Evolutionary conservation across 2,888 invertebrate genomes (phyloP).

Genomic region (Stenichneumon culpator): DNA sequence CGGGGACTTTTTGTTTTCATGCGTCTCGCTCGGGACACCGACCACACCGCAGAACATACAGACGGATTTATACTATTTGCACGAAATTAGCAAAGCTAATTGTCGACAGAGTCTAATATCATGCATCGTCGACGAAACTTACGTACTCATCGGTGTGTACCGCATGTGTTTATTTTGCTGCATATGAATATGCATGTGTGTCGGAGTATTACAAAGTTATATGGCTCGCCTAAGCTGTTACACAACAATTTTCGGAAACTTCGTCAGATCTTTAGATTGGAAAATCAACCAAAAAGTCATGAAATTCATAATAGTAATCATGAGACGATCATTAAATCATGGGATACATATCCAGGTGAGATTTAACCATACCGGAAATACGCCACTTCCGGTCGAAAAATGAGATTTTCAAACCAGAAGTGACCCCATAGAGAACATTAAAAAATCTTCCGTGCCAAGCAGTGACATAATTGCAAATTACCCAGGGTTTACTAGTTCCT

Average conservation of each 20-base stretch:
- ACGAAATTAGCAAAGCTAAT: slow-evolving; percentile 82
- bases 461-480: too few species aligned
- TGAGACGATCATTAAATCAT: background rate
- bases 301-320: background rate
- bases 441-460: too few species aligned
- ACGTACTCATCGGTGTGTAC: slow-evolving; percentile 28
- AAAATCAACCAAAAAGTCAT: background rate
- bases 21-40: slow-evolving; percentile 35
- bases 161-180: background rate
- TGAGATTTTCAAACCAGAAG: too few species aligned
- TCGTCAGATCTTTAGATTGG: background rate
- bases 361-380: too few species aligned
- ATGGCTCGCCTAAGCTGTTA: background rate
- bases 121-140: slow-evolving; percentile 56
- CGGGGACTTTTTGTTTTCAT: slow-evolving; percentile 53
- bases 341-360: background rate
- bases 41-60: slow-evolving; percentile 22
- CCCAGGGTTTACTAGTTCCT: too few species aligned
- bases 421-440: too few species aligned
- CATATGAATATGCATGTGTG: slow-evolving; percentile 23
- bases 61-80: slow-evolving; percentile 78
- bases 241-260: background rate
- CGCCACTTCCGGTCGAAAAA: too few species aligned
- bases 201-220: background rate
- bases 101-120: slow-evolving; percentile 64